These are phyloP conservation scores for Allophyes oxyacanthae DNA, from an alignment of 2,888 invertebrate species.

Conservation along the genomic window DNA sequence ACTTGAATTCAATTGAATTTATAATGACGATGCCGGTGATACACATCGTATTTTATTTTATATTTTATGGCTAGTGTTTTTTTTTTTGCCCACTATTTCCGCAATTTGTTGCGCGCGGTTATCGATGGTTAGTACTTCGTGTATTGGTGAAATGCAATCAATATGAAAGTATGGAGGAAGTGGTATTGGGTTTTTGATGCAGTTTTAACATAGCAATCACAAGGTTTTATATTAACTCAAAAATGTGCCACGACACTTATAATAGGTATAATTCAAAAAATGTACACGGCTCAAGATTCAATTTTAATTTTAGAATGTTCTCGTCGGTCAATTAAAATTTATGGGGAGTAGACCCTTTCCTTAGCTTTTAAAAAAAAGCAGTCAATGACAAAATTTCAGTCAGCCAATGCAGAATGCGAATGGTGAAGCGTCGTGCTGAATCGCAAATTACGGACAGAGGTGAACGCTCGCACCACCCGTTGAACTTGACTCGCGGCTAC, in stretches of 20 bases:
- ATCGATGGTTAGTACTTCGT: neutral
- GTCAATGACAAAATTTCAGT: constrained; percentile 20
- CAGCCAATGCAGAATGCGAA: constrained; percentile 34
- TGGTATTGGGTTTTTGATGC: too few species aligned
- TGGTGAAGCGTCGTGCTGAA: constrained; percentile 59
- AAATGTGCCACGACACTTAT: too few species aligned
- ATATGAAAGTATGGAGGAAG: neutral
- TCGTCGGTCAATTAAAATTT: too few species aligned
- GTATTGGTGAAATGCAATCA: neutral
- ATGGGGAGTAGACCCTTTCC: neutral
- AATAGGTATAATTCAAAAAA: too few species aligned
- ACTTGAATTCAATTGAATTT: constrained; percentile 33
- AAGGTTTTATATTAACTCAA: too few species aligned
- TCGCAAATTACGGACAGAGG: constrained; percentile 73
- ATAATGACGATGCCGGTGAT: constrained; percentile 14
- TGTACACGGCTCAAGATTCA: too few species aligned
- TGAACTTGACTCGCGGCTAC: constrained; percentile 83
- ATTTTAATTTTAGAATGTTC: too few species aligned
- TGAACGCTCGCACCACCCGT: constrained; percentile 73
- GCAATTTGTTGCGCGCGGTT: neutral
- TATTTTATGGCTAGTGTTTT: neutral
- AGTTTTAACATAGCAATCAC: too few species aligned
- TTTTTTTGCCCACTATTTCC: neutral
- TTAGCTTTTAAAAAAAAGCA: constrained; percentile 5
- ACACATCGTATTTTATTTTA: constrained; percentile 3